Evolutionary conservation across 1,140 invertebrate species (phyloP).

Genomic region (Drosophila arawakana): DNA sequence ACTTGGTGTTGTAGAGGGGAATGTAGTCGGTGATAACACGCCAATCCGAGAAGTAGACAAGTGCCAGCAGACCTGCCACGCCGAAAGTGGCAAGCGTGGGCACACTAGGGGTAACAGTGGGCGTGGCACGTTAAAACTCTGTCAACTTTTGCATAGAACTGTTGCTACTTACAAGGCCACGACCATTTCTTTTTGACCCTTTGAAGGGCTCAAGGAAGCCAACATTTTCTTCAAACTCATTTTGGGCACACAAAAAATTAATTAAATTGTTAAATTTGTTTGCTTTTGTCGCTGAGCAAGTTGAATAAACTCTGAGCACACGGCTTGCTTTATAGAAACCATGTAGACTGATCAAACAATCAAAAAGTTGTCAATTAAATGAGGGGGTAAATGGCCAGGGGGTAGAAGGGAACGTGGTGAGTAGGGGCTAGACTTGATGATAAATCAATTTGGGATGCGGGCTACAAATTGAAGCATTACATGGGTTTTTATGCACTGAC

Average conservation of each 20-base stretch:
- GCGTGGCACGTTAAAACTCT: background rate
- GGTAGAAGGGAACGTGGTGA: background rate
- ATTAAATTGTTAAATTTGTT: conserved; percentile 27
- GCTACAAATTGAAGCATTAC: conserved; percentile 47
- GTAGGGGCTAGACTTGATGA: conserved; percentile 11
- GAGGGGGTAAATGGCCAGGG: background rate
- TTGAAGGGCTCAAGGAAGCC: conserved; percentile 20
- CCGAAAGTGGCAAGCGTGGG: conserved; percentile 56
- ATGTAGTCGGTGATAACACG: conserved; percentile 58
- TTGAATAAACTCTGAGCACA: conserved; percentile 18
- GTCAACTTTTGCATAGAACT: background rate
- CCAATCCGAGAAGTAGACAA: conserved; percentile 65
- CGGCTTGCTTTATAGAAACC: conserved; percentile 2
- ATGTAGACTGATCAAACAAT: background rate
- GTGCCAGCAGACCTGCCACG: conserved; percentile 35
- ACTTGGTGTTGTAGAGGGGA: conserved; percentile 67
- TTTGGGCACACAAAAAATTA: conserved; percentile 16
- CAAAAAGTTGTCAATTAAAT: conserved; percentile 23
- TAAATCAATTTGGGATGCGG: conserved; percentile 54
- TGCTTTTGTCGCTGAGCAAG: conserved; percentile 34
- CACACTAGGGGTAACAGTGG: conserved; percentile 24
- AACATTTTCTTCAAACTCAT: conserved; percentile 54
- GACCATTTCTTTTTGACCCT: conserved; percentile 26
- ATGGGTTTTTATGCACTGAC: conserved; percentile 22
- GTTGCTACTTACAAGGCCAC: conserved; percentile 52